Percentiles rank a stretch among this genome's conserved stretches.
These are phyloP conservation scores for Pogonocherus hispidulus DNA, from an alignment of 2,888 invertebrate genomes.

Conservation along the genomic window DNA sequence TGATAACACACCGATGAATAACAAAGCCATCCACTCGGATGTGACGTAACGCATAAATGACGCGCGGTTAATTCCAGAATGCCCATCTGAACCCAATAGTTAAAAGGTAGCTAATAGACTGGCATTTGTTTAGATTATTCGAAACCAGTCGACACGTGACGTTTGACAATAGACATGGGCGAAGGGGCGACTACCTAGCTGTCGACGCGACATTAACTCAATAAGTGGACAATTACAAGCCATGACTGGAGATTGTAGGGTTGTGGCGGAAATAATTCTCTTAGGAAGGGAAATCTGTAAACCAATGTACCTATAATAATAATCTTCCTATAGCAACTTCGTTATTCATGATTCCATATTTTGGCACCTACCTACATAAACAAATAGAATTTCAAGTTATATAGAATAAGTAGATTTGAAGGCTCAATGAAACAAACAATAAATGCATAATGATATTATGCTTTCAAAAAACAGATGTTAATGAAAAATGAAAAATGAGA, in stretches of 20 bases:
- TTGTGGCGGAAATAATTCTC: slow-evolving; percentile 47
- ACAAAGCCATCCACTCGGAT: slow-evolving; percentile 34
- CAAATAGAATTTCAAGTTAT: too few relatives aligned
- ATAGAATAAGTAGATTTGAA: too few relatives aligned
- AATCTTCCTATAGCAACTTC: too few relatives aligned
- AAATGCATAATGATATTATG: too few relatives aligned
- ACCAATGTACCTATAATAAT: too few relatives aligned
- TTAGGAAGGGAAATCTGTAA: slow-evolving; percentile 40
- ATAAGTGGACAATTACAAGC: slow-evolving; percentile 49
- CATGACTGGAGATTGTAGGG: slow-evolving; percentile 41
- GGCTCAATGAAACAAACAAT: too few relatives aligned
- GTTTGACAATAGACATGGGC: slow-evolving; percentile 35
- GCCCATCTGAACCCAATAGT: slow-evolving; percentile 39
- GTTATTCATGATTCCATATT: too few relatives aligned
- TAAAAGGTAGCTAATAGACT: slow-evolving; percentile 41
- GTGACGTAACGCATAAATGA: slow-evolving; percentile 34
- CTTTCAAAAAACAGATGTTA: too few relatives aligned
- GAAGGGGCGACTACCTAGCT: slow-evolving; percentile 40
- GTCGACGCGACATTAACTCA: slow-evolving; percentile 52
- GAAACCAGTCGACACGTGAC: slow-evolving; percentile 34
- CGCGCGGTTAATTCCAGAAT: slow-evolving; percentile 42
- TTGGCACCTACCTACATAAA: too few relatives aligned
- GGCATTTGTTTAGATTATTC: slow-evolving; percentile 30
- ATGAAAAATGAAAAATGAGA: too few relatives aligned
- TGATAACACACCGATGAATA: slow-evolving; percentile 36